Percentiles rank a stretch among this genome's conserved stretches.
phyloP scores from a whole-genome alignment of 92 coral and sea anemone species.

The Umimayanthus chanpuru region DNA sequence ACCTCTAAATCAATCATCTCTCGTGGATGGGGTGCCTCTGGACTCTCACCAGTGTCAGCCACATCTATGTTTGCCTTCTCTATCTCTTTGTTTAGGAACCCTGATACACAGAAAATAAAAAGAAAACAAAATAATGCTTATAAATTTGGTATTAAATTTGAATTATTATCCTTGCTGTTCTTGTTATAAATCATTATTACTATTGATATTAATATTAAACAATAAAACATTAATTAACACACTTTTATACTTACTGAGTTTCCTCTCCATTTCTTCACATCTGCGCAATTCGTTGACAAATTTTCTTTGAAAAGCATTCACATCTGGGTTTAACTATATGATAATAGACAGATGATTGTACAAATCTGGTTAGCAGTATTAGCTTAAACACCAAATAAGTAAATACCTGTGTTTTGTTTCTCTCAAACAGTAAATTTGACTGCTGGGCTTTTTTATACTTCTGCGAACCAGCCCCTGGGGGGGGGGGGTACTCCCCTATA shows the following conservation, averaged over 20 bases:
- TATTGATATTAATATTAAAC: too few relatives aligned
- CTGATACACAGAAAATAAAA: constrained; percentile 36
- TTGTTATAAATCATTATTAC: too few relatives aligned
- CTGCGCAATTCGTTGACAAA: constrained; percentile 98
- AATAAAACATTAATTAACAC: neutral
- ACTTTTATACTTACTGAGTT: constrained; percentile 78
- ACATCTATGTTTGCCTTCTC: constrained; percentile 86
- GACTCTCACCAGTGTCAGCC: constrained; percentile 82
- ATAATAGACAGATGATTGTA: neutral
- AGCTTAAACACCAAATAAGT: neutral
- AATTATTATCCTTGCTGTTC: too few relatives aligned
- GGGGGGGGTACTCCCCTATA: too few relatives aligned
- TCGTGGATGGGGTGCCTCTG: constrained; percentile 97
- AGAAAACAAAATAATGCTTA: neutral
- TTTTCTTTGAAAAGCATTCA: constrained; percentile 97
- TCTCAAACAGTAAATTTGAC: too few relatives aligned
- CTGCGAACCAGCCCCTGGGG: too few relatives aligned
- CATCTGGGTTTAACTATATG: constrained; percentile 90
- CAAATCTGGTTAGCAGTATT: neutral
- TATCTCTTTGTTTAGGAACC: constrained; percentile 92
- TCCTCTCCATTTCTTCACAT: constrained; percentile 98
- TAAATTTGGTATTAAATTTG: too few relatives aligned
- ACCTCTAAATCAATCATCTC: constrained; percentile 99
- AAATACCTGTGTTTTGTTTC: too few relatives aligned
- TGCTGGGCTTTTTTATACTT: too few relatives aligned